Evolutionary conservation across 2,888 invertebrate genomes (phyloP), one percentile per base, ranked within the genome.

Genomic region (Pyrgus malvae): DNA sequence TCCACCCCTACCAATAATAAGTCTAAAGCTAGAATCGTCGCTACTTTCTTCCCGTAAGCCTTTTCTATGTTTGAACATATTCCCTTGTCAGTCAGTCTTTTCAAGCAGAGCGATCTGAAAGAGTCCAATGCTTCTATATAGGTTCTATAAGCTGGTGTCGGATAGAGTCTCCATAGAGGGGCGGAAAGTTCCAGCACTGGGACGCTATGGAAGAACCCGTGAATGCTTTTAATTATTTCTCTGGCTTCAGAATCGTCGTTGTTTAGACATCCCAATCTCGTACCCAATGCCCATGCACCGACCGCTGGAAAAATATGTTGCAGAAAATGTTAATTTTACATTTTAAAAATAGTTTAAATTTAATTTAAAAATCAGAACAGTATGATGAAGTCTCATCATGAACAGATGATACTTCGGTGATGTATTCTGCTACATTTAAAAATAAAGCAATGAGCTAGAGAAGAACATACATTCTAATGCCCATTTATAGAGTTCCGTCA

Each of bases 1-100:
- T 95, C 95, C 1, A 96, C 93, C 8, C 96, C 96, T 58, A 96
- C 96, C 12, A 95, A 84, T 63, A 96, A 91, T 61, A 96, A 86
- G 76, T 96, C 96, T 56, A 96, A 76, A 4, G 95, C 94, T 60
- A 96, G 84, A 57, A 96, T 93, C 5, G 94, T 93, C 8, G 95
- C 94, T 53, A 83, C 81, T 62, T 87, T 86, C 44, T 78, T 75
- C 3, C 88, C 89, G 29, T 67, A 83, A 35, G 57, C 66, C 60
- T 78, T 74, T 1, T 87, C 81, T 57, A 89, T 82, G 58, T 83
- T 71, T n/a, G 84, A 82, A 59, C 89, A 90, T 48, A 87, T 76
- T 11, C 89, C 89, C 68, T 82, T 83, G 57, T 87, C 81, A 55
- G 86, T 84, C 68, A 89, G 63, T 75, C 84, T 80, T 67, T 76